These are phyloP conservation scores for Tortrix viridana DNA, from an alignment of 2,888 invertebrate genomes.

Conservation along the genomic window DNA sequence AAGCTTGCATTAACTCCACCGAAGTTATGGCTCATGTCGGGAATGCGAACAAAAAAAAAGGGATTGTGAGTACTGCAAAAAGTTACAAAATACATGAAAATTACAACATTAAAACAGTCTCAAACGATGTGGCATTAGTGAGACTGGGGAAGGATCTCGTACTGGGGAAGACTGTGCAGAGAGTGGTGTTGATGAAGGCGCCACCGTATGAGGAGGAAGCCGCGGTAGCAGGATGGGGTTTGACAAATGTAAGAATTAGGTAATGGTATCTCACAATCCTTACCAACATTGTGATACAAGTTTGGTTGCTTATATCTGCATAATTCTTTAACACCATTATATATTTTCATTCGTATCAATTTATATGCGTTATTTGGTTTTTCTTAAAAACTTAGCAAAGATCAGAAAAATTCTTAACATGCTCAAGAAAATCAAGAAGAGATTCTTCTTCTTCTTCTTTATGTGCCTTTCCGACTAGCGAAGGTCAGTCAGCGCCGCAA, in stretches of 20 bases:
- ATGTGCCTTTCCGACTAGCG: too few species aligned
- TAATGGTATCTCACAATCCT: too few species aligned
- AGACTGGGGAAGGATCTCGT: constrained; percentile 22
- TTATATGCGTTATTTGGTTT: too few species aligned
- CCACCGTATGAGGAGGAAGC: constrained; percentile 41
- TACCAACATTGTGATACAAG: too few species aligned
- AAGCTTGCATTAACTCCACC: constrained; percentile 41
- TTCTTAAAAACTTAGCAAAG: too few species aligned
- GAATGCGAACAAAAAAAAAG: constrained; percentile 17
- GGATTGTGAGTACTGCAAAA: background rate
- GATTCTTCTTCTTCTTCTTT: too few species aligned
- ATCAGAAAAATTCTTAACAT: too few species aligned
- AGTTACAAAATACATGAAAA: constrained; percentile 37
- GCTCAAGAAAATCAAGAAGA: too few species aligned
- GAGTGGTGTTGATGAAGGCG: constrained; percentile 43
- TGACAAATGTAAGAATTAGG: constrained; percentile 42
- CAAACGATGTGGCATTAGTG: constrained; percentile 45
- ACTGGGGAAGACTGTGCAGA: constrained; percentile 36
- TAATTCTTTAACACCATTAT: too few species aligned
- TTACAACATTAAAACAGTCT: rapidly evolving
- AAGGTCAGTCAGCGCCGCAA: too few species aligned
- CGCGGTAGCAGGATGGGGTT: constrained; percentile 50
- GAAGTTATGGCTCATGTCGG: constrained; percentile 39
- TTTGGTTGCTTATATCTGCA: too few species aligned
- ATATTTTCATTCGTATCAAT: too few species aligned